Percentiles rank a stretch among this genome's conserved stretches.
Conservation (phyloP, 2,113 vertebrate species). For the Regulus satrapa region DNA sequence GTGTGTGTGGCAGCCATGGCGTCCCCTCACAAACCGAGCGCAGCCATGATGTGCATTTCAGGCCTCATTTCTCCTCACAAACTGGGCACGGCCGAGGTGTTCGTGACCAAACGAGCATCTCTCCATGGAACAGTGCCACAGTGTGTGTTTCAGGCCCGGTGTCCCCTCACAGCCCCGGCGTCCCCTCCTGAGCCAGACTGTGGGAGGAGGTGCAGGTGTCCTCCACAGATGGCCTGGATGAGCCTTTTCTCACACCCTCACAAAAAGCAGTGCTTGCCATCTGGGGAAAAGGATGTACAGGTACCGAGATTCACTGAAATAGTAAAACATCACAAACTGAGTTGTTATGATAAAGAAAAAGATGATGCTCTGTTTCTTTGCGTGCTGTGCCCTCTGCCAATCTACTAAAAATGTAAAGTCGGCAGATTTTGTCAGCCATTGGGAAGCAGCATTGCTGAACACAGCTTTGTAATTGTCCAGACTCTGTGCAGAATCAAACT, state of each 20-base stretch:
- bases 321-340: background rate
- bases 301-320: background rate
- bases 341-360: background rate
- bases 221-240: background rate
- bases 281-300: background rate
- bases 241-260: background rate
- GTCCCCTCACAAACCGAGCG: background rate
- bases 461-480: background rate
- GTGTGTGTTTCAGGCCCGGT: background rate
- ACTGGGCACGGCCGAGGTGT: accelerated
- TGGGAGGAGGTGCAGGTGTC: accelerated
- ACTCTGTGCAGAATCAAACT: background rate
- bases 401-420: background rate
- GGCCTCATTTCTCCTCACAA: background rate
- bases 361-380: background rate
- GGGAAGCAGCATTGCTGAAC: background rate
- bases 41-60: background rate
- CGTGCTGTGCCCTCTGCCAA: background rate
- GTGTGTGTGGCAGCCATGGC: background rate
- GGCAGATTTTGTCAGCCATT: background rate
- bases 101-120: accelerated
- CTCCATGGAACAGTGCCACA: accelerated
- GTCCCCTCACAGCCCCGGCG: accelerated
- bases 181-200: background rate
- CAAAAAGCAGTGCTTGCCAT: background rate